Evolutionary conservation across 2,888 invertebrate species (phyloP), one percentile per base, ranked within the genome.

Genomic region (Cheilosia soror): DNA sequence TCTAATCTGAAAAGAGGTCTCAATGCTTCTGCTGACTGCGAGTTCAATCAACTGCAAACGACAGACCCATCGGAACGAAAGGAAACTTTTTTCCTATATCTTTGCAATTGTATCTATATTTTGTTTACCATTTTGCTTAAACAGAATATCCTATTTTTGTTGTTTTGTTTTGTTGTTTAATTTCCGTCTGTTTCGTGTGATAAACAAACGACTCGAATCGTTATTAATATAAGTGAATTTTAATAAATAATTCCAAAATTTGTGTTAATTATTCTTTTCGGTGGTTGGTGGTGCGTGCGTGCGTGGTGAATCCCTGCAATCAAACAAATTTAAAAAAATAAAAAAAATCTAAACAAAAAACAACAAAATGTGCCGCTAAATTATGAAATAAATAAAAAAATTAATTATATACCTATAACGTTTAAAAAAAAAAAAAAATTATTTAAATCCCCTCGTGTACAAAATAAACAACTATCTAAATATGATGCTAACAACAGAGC

Each of bases 401-500:
- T 63, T 15, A 66, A 62, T 55, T 75, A 47, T 11, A 11, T 33
- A 33, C 7, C 7, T 33, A 33, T 2, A 11, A 37, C 37, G 37
- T 37, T 11, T 37, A 55, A 37, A n/a, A 31, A 62, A 15, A 51
- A 55, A 71, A 42, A 85, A 62, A 62, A 66, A 68, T 40, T 44
- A 81, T n/a, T n/a, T n/a, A 55, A 37, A 55, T 27, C 13, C 20
- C 31, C n/a, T 2, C 55, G 55, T 68, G 62, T 69, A 33, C 66
- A 83, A 78, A 77, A 55, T 47, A 78, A 78, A 78, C 29, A 66
- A 83, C 65, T 58, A 53, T 60, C 40, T 58, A 20, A 76, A 72
- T 33, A 91, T 91, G 91, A 92, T 91, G 91, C 88, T 92, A 63
- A 91, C 91, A 55, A 90, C 91, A 94, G 96, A 96, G 93, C 96